phyloP scores from a whole-genome alignment of 1,140 invertebrate species.

The Drosophila carrolli region DNA sequence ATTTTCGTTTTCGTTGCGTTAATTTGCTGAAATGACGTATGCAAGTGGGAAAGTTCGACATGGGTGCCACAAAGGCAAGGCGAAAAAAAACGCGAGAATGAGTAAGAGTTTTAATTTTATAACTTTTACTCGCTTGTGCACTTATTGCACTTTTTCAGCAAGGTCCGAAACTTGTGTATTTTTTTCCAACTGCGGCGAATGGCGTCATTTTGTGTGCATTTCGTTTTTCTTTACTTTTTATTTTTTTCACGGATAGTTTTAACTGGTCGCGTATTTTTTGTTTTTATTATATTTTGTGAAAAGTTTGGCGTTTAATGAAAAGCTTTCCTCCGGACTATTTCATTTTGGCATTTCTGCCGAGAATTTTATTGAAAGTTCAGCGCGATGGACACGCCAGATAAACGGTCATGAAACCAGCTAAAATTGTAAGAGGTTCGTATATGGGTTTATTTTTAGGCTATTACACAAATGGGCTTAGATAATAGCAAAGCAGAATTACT shows the following conservation, averaged over 20 bases:
- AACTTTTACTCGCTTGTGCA: constrained; percentile 43
- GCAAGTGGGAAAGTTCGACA: constrained; percentile 38
- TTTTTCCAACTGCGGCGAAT: constrained; percentile 39
- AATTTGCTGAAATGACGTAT: constrained; percentile 55
- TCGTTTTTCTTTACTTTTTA: constrained; percentile 1
- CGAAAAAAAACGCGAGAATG: constrained; percentile 1
- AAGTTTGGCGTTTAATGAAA: constrained; percentile 59
- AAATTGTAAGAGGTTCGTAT: constrained; percentile 8
- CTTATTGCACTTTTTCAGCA: constrained; percentile 62
- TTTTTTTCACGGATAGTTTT: constrained; percentile 31
- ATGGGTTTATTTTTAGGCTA: neutral
- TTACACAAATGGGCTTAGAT: constrained; percentile 8
- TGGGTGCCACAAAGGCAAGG: neutral
- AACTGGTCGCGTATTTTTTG: constrained; percentile 24
- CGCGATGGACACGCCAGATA: constrained; percentile 35
- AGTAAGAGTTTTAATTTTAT: constrained; percentile 31
- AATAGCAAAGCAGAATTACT: neutral
- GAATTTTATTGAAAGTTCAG: constrained; percentile 19
- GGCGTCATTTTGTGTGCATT: constrained; percentile 43
- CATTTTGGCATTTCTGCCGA: constrained; percentile 27
- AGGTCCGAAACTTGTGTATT: constrained; percentile 48
- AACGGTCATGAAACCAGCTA: constrained; percentile 15
- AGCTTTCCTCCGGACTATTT: constrained; percentile 36
- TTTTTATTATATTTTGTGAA: constrained; percentile 41
- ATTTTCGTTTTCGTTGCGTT: constrained; percentile 56